Percentiles rank a stretch among this genome's conserved stretches.
Conservation (phyloP, 2,113 vertebrate genomes). For the Aegithalos caudatus region DNA sequence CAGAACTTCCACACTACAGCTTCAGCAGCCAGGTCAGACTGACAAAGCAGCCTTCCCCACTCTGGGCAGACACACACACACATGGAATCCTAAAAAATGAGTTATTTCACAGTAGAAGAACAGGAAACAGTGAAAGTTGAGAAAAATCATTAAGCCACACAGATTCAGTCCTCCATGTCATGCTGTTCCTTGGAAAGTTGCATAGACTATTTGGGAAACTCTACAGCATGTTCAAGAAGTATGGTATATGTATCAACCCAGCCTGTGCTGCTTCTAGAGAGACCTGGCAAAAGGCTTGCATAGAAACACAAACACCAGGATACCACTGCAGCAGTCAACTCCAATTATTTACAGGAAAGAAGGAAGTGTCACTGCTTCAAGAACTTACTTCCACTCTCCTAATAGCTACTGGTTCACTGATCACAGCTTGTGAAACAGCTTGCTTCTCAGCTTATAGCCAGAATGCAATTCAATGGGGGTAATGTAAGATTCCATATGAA, state of each 20-base stretch:
- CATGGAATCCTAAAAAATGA: not conserved
- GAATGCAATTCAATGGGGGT: not conserved
- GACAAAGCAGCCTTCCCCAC: not conserved
- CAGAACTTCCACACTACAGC: not conserved
- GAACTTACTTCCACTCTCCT: not conserved
- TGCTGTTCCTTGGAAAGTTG: not conserved
- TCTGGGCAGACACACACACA: too few relatives aligned
- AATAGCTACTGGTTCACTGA: not conserved
- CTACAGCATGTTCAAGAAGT: not conserved
- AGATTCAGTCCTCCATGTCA: not conserved
- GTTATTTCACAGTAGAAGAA: not conserved
- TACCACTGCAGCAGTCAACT: not conserved
- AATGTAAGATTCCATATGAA: not conserved
- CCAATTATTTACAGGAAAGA: not conserved
- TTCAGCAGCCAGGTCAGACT: not conserved
- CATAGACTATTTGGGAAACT: not conserved
- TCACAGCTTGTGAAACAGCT: conserved; percentile 15
- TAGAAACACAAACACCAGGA: not conserved
- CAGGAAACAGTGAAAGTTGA: not conserved
- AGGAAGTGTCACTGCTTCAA: not conserved
- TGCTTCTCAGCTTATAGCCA: not conserved
- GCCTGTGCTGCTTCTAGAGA: not conserved
- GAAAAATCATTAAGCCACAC: not conserved
- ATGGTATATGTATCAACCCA: not conserved
- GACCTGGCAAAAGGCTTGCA: not conserved